Conservation (phyloP, 2,888 invertebrate species). For the Heterodera filipjevi region DNA sequence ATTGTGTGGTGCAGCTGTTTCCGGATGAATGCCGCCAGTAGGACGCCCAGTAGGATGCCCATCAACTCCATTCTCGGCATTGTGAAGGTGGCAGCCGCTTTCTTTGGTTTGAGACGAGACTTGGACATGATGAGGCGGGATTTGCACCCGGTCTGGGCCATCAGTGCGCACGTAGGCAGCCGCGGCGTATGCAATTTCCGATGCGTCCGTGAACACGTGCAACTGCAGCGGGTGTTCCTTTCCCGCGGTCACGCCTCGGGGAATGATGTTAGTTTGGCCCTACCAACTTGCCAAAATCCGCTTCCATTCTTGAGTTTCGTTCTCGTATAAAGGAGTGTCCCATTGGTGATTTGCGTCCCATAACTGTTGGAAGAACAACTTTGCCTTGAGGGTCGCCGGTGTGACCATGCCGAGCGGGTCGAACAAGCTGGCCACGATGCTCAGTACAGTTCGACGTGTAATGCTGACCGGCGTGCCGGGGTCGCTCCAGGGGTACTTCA, state of each 20-base stretch:
- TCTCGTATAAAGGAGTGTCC: conserved; percentile 21
- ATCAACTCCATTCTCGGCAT: conserved; percentile 32
- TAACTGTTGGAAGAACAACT: conserved; percentile 36
- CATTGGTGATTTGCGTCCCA: conserved; percentile 33
- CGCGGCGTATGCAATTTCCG: conserved; percentile 35
- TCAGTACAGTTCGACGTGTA: conserved; percentile 32
- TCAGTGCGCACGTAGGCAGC: conserved; percentile 33
- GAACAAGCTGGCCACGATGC: conserved; percentile 29
- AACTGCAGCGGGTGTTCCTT: conserved; percentile 19
- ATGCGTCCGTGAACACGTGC: conserved; percentile 42
- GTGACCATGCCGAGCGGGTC: conserved; percentile 38
- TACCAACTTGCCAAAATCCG: background rate
- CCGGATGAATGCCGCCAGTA: background rate
- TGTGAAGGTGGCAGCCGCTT: conserved; percentile 13
- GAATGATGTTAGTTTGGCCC: background rate
- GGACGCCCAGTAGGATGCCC: background rate
- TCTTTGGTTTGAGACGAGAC: conserved; percentile 7
- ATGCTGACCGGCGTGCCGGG: background rate
- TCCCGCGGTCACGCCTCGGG: background rate
- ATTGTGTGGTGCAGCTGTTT: background rate
- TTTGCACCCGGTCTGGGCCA: background rate
- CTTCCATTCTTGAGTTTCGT: conserved; percentile 18
- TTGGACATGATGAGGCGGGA: conserved; percentile 26
- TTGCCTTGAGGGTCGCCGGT: conserved; percentile 30
- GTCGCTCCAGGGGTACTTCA: background rate